phyloP scores from a whole-genome alignment of 2,113 vertebrate species.

The Anthoscopus minutus region DNA sequence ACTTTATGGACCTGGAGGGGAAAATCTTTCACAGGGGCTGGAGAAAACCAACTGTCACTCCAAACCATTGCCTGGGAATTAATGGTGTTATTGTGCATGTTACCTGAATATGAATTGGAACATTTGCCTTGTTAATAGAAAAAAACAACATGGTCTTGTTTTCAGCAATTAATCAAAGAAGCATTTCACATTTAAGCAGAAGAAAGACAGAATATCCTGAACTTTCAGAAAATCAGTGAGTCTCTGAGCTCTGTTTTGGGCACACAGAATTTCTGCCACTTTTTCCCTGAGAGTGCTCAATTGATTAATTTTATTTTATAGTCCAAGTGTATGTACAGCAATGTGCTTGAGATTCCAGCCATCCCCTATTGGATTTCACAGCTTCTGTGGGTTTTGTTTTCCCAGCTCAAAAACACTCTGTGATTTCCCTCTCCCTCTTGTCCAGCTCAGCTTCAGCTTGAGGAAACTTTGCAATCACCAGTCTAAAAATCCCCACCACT shows the following conservation, averaged over 20 bases:
- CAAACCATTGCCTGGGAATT: constrained; percentile 15
- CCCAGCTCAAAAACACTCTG: neutral
- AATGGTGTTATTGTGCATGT: neutral
- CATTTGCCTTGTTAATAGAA: neutral
- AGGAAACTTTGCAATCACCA: neutral
- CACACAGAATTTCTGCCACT: neutral
- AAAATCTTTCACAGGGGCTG: neutral
- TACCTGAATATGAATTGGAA: constrained; percentile 11
- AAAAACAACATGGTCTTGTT: neutral
- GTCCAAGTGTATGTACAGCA: neutral
- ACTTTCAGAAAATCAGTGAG: neutral
- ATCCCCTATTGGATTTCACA: neutral
- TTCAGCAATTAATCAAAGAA: neutral
- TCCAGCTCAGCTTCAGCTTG: neutral
- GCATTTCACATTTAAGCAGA: neutral
- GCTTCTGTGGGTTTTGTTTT: neutral
- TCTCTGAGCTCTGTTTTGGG: neutral
- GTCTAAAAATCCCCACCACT: neutral
- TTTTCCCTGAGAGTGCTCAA: neutral
- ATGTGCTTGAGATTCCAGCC: neutral
- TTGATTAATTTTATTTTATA: neutral
- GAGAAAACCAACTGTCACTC: constrained; percentile 6
- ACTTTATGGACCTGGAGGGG: constrained; percentile 4
- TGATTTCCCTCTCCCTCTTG: neutral
- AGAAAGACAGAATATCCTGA: neutral